phyloP scores from a whole-genome alignment of 2,888 invertebrate genomes.

The Drosophila merina region DNA sequence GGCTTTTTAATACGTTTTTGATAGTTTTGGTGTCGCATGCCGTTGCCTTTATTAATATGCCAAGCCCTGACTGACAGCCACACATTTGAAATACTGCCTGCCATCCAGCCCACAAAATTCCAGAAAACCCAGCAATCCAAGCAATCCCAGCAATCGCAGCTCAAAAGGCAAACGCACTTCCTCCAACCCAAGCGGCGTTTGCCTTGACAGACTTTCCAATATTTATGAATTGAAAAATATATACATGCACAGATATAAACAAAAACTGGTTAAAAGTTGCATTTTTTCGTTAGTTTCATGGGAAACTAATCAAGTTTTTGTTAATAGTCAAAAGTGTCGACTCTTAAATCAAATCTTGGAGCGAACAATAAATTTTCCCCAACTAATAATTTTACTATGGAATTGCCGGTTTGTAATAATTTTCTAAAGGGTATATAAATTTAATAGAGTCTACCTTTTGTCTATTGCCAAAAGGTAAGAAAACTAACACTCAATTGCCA shows the following conservation, averaged over 20 bases:
- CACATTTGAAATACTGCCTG: slow-evolving; percentile 11
- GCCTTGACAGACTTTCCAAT: background rate
- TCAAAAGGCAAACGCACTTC: slow-evolving; percentile 31
- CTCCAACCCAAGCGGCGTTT: background rate
- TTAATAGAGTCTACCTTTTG: background rate
- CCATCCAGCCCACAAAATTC: background rate
- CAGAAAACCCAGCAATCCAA: background rate
- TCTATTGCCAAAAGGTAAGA: background rate
- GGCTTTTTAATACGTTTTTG: slow-evolving; percentile 44
- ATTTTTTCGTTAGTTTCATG: background rate
- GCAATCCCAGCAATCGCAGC: background rate
- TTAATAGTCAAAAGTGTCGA: background rate
- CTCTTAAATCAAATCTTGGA: background rate
- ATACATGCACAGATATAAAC: background rate
- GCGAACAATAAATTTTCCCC: background rate
- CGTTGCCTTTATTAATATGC: slow-evolving; percentile 51
- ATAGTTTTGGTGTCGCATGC: slow-evolving; percentile 36
- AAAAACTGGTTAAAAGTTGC: slow-evolving; percentile 1
- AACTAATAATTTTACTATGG: background rate
- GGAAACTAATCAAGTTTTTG: slow-evolving; percentile 1
- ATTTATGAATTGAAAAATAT: background rate
- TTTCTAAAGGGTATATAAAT: too few relatives aligned
- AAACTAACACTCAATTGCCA: background rate
- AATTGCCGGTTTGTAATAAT: too few relatives aligned
- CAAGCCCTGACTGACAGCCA: slow-evolving; percentile 45